Evolutionary conservation across 2,888 invertebrate species (phyloP).

Genomic region (Dascillus cervinus): DNA sequence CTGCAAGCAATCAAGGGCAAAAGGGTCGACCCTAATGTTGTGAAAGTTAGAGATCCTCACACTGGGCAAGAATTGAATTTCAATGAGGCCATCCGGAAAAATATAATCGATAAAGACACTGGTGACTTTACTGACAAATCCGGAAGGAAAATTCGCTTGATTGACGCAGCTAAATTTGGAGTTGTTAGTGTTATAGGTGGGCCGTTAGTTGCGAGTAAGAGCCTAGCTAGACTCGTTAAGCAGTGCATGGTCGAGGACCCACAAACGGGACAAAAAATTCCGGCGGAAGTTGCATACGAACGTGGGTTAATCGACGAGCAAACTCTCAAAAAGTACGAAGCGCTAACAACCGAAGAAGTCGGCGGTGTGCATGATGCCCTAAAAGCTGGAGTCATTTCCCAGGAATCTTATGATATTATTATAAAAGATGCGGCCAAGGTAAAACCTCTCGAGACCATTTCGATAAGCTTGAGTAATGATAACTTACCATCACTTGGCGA

Average conservation of each 20-base stretch:
- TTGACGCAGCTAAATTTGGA: constrained; percentile 71
- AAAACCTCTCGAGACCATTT: constrained; percentile 30
- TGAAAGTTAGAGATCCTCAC: constrained; percentile 63
- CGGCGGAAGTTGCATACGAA: constrained; percentile 73
- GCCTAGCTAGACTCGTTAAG: constrained; percentile 49
- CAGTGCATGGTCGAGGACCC: constrained; percentile 67
- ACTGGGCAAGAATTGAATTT: constrained; percentile 60
- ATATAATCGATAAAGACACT: constrained; percentile 64
- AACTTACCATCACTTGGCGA: constrained; percentile 48
- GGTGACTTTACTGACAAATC: constrained; percentile 60
- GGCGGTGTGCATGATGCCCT: constrained; percentile 36
- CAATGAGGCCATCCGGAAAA: constrained; percentile 67
- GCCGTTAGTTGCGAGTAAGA: constrained; percentile 64
- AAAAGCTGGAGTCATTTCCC: constrained; percentile 30
- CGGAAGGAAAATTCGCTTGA: constrained; percentile 59
- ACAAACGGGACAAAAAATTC: constrained; percentile 69
- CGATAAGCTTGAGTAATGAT: constrained; percentile 36
- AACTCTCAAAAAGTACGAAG: constrained; percentile 48
- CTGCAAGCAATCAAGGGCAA: constrained; percentile 71
- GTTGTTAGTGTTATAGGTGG: constrained; percentile 68
- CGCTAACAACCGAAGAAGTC: constrained; percentile 31
- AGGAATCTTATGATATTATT: constrained; percentile 9
- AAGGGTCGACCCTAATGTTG: constrained; percentile 57
- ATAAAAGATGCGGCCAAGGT: constrained; percentile 36
- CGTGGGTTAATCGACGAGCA: constrained; percentile 61